These are phyloP conservation scores for Agrochola lota DNA, from an alignment of 2,888 invertebrate species.

Conservation along the genomic window DNA sequence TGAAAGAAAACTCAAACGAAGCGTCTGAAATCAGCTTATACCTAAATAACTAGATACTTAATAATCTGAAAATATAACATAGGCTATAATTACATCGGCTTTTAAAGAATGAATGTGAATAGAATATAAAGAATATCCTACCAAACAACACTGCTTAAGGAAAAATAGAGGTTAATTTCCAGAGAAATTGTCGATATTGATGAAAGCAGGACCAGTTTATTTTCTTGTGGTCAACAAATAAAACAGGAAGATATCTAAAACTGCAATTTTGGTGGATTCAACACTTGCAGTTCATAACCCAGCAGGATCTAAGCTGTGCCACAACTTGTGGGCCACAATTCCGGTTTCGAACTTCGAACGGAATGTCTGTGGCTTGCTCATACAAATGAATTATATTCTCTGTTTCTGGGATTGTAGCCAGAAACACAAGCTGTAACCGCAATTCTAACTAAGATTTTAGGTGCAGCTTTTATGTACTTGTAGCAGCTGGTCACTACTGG, in stretches of 20 bases:
- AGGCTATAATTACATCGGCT: background rate
- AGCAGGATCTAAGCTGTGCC: background rate
- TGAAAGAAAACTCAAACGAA: background rate
- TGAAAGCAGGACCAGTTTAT: background rate
- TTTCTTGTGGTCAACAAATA: background rate
- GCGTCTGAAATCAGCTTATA: background rate
- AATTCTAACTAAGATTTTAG: conserved; percentile 8
- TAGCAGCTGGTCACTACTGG: background rate
- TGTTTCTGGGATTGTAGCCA: background rate
- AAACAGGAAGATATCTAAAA: background rate
- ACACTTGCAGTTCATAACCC: background rate
- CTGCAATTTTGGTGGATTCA: background rate
- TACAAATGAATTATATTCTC: conserved; percentile 17
- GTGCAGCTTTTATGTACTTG: background rate
- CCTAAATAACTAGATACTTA: background rate
- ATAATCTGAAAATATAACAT: too few species aligned
- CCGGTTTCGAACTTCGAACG: too few species aligned
- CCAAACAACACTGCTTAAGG: background rate
- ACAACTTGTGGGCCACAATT: background rate
- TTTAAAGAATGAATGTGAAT: background rate
- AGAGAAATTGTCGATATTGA: background rate
- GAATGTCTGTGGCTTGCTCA: conserved; percentile 21
- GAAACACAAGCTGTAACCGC: background rate
- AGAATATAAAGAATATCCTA: background rate
- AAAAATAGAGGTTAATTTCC: background rate